Conservation (phyloP, 2,113 vertebrate species). For the Caranx ignobilis region DNA sequence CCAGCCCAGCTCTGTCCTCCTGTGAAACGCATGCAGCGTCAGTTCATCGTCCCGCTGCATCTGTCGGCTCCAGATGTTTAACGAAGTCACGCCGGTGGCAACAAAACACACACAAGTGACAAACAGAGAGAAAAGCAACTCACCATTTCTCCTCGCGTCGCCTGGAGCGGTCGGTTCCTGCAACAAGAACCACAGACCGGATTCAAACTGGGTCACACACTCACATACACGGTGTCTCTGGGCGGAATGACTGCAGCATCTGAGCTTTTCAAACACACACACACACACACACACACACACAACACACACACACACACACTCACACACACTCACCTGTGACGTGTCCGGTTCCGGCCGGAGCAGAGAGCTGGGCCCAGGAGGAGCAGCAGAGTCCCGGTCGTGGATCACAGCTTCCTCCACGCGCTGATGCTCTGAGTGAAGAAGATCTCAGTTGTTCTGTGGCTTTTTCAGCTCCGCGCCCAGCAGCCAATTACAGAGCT, state of each 20-base stretch:
- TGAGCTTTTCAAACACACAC: too few species aligned
- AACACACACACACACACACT: neutral
- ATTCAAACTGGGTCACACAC: neutral
- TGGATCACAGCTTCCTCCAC: neutral
- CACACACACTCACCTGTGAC: conserved; percentile 28
- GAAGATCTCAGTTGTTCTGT: neutral
- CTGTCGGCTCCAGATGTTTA: conserved; percentile 41
- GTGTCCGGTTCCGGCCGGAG: neutral
- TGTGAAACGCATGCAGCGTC: conserved; percentile 13
- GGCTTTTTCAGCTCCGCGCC: conserved; percentile 51
- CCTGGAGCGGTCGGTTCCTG: conserved; percentile 51
- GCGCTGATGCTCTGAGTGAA: conserved; percentile 56
- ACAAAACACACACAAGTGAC: too few species aligned
- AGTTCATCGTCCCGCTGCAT: conserved; percentile 17
- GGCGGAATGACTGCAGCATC: too few species aligned
- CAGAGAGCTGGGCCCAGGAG: neutral
- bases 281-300: too few species aligned
- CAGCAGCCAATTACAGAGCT: conserved; percentile 54
- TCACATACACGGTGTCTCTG: too few species aligned
- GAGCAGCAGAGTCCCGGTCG: neutral
- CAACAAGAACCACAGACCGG: neutral
- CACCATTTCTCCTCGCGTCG: conserved; percentile 76
- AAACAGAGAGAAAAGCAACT: conserved; percentile 25
- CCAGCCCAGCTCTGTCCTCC: too few species aligned
- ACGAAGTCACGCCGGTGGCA: too few species aligned